Evolutionary conservation across 2,888 invertebrate species (phyloP), one percentile per base, ranked within the genome.

Genomic region (Linnaemya tessellans): DNA sequence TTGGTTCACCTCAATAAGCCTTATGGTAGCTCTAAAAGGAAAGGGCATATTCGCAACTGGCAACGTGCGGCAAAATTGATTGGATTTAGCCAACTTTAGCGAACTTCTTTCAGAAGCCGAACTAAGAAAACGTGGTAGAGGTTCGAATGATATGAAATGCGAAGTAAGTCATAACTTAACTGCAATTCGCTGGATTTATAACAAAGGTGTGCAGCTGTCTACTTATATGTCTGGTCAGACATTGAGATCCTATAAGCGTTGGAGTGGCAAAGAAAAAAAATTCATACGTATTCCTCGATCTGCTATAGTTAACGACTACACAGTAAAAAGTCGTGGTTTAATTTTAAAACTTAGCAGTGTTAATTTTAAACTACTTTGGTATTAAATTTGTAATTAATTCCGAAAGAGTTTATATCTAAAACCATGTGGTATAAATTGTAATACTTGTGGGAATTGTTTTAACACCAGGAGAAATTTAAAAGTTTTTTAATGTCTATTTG

Each of bases 221-320:
- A 64, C 41, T 22, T 64, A 64, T 43, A 43, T 43, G 41, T 41
- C 22, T 64, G 20, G 43, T 22, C 22, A 64, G 22, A 43, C 64
- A 41, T 43, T 64, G 20, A 22, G 43, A 43, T 41, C 41, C 41
- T 64, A 43, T 43, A 64, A 43, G 62, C 38, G 62, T 20, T 62
- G 41, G 41, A 41, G 38, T 54, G 54, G 68, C 51, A 49, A 70
- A 65, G 65, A 56, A 41, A 56, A 41, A 56, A 70, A 56, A 56
- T 22, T 70, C 56, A 56, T 70, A 70, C 54, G 38, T 35, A 64
- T 64, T 43, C 64, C 64, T 22, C 11, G 25, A 22, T n/a, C 64
- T 43, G 64, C 22, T 46, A 64, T 71, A 56, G 41, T 56, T 56
- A 41, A 56, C 18, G 56, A 56, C 56, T 30, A 30, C n/a, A n/a